These are phyloP conservation scores for Lampris megalopsis DNA, from an alignment of 2,113 vertebrate species.

Conservation along the genomic window DNA sequence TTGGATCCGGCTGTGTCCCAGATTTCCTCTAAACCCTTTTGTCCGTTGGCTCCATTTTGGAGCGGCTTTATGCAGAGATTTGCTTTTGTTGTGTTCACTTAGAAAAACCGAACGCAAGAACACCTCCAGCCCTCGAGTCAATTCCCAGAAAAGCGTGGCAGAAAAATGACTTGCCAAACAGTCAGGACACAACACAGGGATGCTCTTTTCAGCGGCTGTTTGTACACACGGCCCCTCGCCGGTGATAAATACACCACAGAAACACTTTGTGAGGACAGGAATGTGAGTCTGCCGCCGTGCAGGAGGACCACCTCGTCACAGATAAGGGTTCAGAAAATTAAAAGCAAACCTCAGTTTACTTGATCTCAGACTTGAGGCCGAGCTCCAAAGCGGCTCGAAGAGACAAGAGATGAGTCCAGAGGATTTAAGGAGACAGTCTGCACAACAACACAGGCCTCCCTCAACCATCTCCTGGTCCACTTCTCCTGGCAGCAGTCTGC, in stretches of 20 bases:
- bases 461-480: too few species aligned
- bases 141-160: constrained; percentile 68
- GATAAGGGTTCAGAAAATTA: too few species aligned
- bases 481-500: too few species aligned
- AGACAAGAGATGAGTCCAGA: too few species aligned
- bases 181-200: constrained; percentile 42
- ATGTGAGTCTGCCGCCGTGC: too few species aligned
- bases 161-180: constrained; percentile 72
- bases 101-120: constrained; percentile 75
- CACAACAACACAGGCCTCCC: too few species aligned
- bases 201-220: constrained; percentile 51
- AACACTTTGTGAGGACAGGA: too few species aligned
- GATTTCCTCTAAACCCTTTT: constrained; percentile 76
- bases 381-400: too few species aligned
- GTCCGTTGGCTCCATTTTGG: constrained; percentile 72
- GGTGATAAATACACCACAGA: constrained; percentile 47
- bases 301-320: too few species aligned
- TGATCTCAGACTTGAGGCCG: too few species aligned
- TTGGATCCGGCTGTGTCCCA: constrained; percentile 75
- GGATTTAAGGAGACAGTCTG: too few species aligned
- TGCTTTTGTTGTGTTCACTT: constrained; percentile 79
- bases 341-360: too few species aligned
- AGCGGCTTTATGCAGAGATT: constrained; percentile 76
- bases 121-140: constrained; percentile 69
- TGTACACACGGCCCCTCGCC: constrained; percentile 57